These are phyloP conservation scores for Strigamia maritima DNA, from an alignment of 2,888 invertebrate species.

Conservation along the genomic window DNA sequence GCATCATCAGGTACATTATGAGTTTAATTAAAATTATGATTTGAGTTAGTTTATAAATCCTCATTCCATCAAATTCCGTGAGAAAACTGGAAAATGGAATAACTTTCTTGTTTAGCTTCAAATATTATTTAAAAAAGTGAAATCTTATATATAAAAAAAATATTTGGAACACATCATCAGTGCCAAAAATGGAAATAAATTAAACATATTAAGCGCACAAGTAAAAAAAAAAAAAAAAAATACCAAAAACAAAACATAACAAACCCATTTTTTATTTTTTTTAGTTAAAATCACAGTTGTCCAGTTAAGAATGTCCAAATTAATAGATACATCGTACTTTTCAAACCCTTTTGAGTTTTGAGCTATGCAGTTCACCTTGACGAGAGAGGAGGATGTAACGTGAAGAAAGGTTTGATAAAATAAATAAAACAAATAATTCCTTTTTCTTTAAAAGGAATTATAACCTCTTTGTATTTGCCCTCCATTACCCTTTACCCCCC, in stretches of 20 bases:
- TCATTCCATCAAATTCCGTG: not conserved
- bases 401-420: not conserved
- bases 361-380: slow-evolving; percentile 1
- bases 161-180: slow-evolving; percentile 2
- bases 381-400: not conserved
- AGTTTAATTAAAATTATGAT: not conserved
- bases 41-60: not conserved
- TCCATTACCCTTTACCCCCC: slow-evolving; percentile 14
- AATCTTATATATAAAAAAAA: not conserved
- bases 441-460: not conserved
- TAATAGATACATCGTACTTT: not conserved
- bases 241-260: not conserved
- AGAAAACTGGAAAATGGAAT: not conserved
- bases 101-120: slow-evolving; percentile 26
- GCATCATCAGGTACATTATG: not conserved
- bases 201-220: not conserved
- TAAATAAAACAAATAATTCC: not conserved
- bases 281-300: not conserved
- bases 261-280: not conserved
- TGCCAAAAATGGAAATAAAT: not conserved
- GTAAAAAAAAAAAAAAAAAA: not conserved
- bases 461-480: not conserved
- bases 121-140: not conserved
- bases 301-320: not conserved
- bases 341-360: not conserved